Base-by-base conservation (phyloP, 1,140 invertebrate species). In the Zaprionus ghesquierei region DNA sequence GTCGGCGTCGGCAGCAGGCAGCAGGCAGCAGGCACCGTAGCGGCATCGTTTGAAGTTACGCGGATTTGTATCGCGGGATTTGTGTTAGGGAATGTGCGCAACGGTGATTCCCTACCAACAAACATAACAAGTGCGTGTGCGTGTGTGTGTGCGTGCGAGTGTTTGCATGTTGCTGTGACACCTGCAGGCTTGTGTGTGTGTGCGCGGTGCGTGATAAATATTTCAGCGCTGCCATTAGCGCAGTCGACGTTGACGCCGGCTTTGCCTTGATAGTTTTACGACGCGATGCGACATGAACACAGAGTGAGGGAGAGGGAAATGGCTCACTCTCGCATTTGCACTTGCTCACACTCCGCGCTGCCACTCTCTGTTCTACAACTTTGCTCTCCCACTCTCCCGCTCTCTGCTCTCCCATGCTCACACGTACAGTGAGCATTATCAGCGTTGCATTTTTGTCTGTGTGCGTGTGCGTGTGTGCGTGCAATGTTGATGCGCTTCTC, bases 41-140 rank as follows among this genome's bases (percentile, higher is more conserved):
- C 58, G 70, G 63, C 38, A 65, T 44, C 79, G 61, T 87, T 87
- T 87, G 84, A 87, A 89, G 84, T 82, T 89, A 61, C 64, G 66
- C 59, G 65, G 59, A 69, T 74, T 73, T 65, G 60, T 71, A 41
- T 29, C 58, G 49, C 38, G 69, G 81, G 62, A 70, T 69, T 77
- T 78, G 79, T 74, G 79, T 74, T 75, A 51, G 65, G 72, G 75
- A 71, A 75, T 75, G 66, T 50, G 41, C 50, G 66, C 75, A 63
- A 69, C 44, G 72, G 72, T 75, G 75, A 66, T 56, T 75, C 56
- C 72, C 18, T 10, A 63, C 38, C 20, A 9, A 18, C 23, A 51
- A 25, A 23, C n/a, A 46, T 18, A 20, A 44, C 4, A 46, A 20
- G 10, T 41, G 25, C 25, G 35, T 18, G 18, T 56, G 10, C 27